Evolutionary conservation across 2,113 vertebrate genomes (phyloP).

Genomic region (Oriolus oriolus): DNA sequence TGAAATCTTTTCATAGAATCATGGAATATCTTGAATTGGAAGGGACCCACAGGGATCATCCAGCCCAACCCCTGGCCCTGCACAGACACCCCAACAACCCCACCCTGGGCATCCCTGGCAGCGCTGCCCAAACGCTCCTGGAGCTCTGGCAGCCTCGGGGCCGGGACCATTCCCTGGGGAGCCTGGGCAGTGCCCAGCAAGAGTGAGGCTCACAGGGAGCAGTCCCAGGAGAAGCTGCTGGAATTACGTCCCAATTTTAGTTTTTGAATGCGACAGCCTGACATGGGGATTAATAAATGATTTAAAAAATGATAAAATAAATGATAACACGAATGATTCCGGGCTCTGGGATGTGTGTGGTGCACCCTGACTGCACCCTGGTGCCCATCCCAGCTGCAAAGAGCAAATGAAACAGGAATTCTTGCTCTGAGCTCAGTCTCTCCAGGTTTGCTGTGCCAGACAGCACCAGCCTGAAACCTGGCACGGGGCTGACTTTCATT

Average conservation of each 20-base stretch:
- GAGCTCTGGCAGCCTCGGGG: background rate
- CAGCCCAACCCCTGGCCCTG: background rate
- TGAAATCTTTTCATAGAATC: background rate
- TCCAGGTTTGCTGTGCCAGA: background rate
- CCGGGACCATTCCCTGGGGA: background rate
- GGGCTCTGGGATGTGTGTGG: accelerated
- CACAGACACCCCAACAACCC: background rate
- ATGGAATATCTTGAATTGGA: too few relatives aligned
- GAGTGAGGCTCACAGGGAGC: background rate
- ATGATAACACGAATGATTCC: accelerated
- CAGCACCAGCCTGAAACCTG: background rate
- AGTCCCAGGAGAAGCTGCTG: background rate
- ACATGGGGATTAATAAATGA: background rate
- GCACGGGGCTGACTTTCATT: background rate
- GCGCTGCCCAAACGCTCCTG: accelerated
- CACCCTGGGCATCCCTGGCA: background rate
- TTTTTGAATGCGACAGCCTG: accelerated
- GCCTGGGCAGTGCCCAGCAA: background rate
- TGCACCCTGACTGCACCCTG: accelerated
- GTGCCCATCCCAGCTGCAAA: background rate
- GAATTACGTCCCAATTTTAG: accelerated
- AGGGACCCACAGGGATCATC: background rate
- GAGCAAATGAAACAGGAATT: background rate
- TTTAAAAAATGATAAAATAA: background rate
- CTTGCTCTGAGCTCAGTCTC: accelerated